phyloP scores from a whole-genome alignment of 2,888 invertebrate genomes.

The Corythucha ciliata region DNA sequence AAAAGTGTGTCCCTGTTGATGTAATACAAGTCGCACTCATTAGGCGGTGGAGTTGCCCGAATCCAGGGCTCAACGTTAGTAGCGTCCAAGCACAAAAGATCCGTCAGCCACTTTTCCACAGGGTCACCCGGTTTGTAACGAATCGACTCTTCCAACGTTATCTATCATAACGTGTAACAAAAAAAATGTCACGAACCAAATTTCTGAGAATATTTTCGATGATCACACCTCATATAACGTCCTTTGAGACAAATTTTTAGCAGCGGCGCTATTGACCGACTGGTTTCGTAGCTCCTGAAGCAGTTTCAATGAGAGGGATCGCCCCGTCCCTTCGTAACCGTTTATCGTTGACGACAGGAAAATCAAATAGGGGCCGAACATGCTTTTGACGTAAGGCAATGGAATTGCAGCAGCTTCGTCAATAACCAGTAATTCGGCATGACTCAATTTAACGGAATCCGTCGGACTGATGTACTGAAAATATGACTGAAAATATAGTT shows the following conservation, averaged over 20 bases:
- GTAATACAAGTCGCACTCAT: slow-evolving; percentile 78
- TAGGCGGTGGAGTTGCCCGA: slow-evolving; percentile 81
- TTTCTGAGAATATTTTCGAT: too few relatives aligned
- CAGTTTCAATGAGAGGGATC: slow-evolving; percentile 89
- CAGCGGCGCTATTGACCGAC: slow-evolving; percentile 46
- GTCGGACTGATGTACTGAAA: slow-evolving; percentile 95
- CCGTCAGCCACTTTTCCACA: slow-evolving; percentile 84
- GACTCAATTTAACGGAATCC: slow-evolving; percentile 77
- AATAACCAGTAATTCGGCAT: slow-evolving; percentile 89
- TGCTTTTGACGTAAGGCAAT: slow-evolving; percentile 77
- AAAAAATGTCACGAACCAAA: too few relatives aligned
- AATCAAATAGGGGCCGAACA: slow-evolving; percentile 83
- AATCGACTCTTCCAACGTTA: slow-evolving; percentile 83
- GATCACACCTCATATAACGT: slow-evolving; percentile 45
- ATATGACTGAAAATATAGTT: slow-evolving; percentile 20
- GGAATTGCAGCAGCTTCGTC: slow-evolving; percentile 99
- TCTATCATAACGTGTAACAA: slow-evolving; percentile 48
- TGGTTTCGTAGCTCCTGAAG: slow-evolving; percentile 74
- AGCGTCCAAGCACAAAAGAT: slow-evolving; percentile 83
- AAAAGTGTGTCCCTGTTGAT: slow-evolving; percentile 89
- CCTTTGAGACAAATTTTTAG: slow-evolving; percentile 45
- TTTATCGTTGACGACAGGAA: slow-evolving; percentile 95
- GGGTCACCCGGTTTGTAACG: slow-evolving; percentile 79
- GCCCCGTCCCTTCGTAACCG: slow-evolving; percentile 96
- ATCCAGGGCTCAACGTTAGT: slow-evolving; percentile 53